Evolutionary conservation across 2,113 vertebrate species (phyloP), one percentile per base, ranked within the genome.

Genomic region (Nycticebus coucang): DNA sequence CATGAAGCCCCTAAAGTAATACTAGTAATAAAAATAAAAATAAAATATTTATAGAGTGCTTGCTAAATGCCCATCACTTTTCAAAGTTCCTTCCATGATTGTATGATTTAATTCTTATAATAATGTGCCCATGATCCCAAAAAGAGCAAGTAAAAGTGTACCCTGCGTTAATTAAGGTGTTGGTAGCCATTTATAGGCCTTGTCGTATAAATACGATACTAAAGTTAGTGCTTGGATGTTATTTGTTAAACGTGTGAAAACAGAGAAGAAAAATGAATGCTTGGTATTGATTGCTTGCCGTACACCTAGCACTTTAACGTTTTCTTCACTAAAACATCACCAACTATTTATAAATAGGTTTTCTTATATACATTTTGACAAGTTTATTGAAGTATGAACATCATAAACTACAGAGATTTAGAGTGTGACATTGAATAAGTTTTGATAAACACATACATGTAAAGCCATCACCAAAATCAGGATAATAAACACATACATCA

Each of bases 311-410:
- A 81, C 24, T 91, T 87, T 35, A 60, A 50, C 12, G 41, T 66
- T 93, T 90, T 93, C 72, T 77, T 84, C 60, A 85, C 50, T 96
- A 74, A 87, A 92, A 75, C 18, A 85, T 37, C 30, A 59, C 33
- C 33, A 94, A 45, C 4, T 53, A 33, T 81, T 79, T 79, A 57
- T 45, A 18, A 92, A 69, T 26, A 83, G 17, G 14, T 72, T 50
- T 93, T 75, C 82, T 77, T 80, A 33, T 75, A 26, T 4, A 26
- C 33, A 83, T 74, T 57, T 87, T 84, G 83, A 94, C 30, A 84
- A 11, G 12, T 21, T 93, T 89, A 41, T 21, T 80, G n/a, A 93
- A 24, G n/a, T 66, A n/a, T 2, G 78, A 35, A 66, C 4, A 64
- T 41, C 57, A 81, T 62, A 82, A 82, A 17, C 22, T 74, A 1